phyloP scores from a whole-genome alignment of 2,797 vertebrate species.

The Anguilla anguilla region DNA sequence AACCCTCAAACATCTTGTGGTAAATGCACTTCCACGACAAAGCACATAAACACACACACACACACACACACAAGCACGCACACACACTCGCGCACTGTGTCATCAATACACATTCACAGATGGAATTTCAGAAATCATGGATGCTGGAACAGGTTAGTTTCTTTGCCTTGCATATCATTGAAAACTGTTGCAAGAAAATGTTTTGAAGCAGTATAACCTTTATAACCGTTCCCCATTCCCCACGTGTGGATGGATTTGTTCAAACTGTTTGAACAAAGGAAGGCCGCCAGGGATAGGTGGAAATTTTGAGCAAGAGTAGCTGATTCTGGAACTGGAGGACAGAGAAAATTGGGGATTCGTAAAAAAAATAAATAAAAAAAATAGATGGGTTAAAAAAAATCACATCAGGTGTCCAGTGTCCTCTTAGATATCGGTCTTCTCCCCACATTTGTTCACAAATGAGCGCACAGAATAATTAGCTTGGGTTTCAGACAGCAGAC shows the following conservation, averaged over 20 bases:
- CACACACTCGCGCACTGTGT: slow-evolving; percentile 5
- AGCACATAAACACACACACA: slow-evolving; percentile 37
- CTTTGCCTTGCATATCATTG: background rate
- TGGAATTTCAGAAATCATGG: background rate
- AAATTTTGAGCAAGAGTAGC: slow-evolving; percentile 4
- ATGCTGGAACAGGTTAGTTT: background rate
- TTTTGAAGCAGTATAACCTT: background rate
- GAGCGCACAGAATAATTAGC: background rate
- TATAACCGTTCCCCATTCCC: background rate
- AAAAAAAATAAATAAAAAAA: background rate
- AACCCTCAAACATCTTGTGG: slow-evolving; percentile 22
- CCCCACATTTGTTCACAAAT: background rate
- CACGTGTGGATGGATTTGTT: slow-evolving; percentile 12
- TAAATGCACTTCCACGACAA: background rate
- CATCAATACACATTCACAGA: background rate
- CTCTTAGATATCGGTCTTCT: background rate
- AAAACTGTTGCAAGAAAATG: background rate
- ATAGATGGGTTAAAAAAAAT: slow-evolving; percentile 15
- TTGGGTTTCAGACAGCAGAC: background rate
- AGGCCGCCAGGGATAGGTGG: background rate
- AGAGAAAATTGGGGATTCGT: background rate
- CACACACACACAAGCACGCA: background rate
- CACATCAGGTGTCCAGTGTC: background rate
- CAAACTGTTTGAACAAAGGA: slow-evolving; percentile 15
- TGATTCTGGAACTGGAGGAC: background rate